Base-by-base conservation (phyloP, 2,113 vertebrate genomes). In the Clupea harengus region DNA sequence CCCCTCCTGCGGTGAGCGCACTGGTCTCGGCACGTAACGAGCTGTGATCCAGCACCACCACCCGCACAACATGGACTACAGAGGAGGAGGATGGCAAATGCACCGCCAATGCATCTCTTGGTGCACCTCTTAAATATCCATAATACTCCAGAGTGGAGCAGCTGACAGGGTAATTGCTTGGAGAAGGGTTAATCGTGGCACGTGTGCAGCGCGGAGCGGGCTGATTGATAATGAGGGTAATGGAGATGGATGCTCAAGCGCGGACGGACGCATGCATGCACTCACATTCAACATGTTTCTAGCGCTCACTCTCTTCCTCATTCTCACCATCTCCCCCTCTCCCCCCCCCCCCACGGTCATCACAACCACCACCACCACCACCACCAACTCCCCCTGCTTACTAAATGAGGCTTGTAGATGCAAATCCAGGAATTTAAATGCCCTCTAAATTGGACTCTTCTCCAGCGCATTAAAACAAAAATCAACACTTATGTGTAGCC, bases 401-500 rank as follows among this genome's bases (percentile, higher is more conserved):
- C 47, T 90, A 92, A 93, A 93, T 92, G 92, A 94, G 86, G 89
- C 88, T 28, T 49, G 47, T 45, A 90, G 86, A 91, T 88, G 89
- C 90, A 94, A 91, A 95, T 93, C 93, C 88, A 82, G 49, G 87
- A 49, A 82, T 91, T 93, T 92, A 90, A 90, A 85, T 39, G 86
- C 88, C 90, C 89, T 93, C 93, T 90, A 94, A 94, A 92, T 93
- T 94, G 92, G 88, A 85, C 90, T 91, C 90, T 88, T 93, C 93
- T 93, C 91, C 88, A 84, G 88, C 87, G 20, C 44, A 80, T 92
- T 92, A 60, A 60, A 60, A 60, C 54, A 86, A 90, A 39, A 92
- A 91, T 88, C 89, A 92, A 92, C 90, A 92, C 83, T 87, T 88
- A n/a, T n/a, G 9, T 28, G 86, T 86, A 84, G 89, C 87, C 89